Base-by-base conservation (phyloP, 1,140 invertebrate species). In the Lasaia peninsularis region DNA sequence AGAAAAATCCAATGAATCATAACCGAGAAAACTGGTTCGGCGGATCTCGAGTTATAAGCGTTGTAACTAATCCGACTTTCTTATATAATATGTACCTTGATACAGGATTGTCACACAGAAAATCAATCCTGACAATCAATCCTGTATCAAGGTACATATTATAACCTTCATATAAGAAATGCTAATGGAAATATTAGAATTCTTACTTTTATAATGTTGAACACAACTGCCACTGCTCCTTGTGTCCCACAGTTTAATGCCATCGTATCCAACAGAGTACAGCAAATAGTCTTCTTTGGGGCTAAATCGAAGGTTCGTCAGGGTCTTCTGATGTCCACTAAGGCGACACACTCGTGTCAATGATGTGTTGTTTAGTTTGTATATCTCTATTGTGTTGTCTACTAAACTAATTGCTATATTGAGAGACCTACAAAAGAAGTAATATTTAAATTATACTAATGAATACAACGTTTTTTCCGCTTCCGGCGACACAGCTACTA, bases 241-340 rank as follows among this genome's bases (percentile, higher is more conserved):
- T n/a, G 92, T 82, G 80, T 95, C 94, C 91, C 92, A 94, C 37
- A 93, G 70, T 65, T 91, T 92, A 9, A 94, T 88, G 16, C 93
- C 93, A 80, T 94, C 90, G 21, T 82, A 78, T 6, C 89, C 92
- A 1, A 90, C 89, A 3, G 90, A 90, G 67, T 92, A 94, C 21
- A 95, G 65, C 40, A 94, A 78, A 75, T 93, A 88, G 16, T 88
- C 90, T 52, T 93, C 91, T 31, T 75, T 83, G 33, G 90, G 90
- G 72, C 91, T 91, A 72, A 93, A 94, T 65, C 91, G 92, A 1
- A 93, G 75, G 49, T 92, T 92, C 6, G 91, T 89, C 11, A 93
- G 78, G 1, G 58, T 54, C 50, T 90, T 82, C 14, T 82, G 65
- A 66, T 91, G 90, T n/a, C 80, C 80, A 40, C 74, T 90, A 56